phyloP scores from a whole-genome alignment of 2,113 vertebrate species.

The Nibea coibor region DNA sequence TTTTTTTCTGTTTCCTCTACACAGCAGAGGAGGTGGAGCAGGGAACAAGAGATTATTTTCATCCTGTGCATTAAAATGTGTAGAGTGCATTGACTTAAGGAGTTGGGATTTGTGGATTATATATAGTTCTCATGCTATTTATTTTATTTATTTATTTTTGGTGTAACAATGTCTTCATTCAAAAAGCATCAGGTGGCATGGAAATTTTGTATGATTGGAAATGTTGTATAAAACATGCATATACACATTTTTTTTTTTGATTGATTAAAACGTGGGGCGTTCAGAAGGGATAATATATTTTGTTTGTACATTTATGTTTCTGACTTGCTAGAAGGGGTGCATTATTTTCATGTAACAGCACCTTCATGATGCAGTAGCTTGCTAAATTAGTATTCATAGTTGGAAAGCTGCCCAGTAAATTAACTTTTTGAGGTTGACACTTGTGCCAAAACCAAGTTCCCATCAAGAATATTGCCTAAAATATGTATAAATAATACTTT shows the following conservation, averaged over 20 bases:
- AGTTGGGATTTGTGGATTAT: slow-evolving; percentile 12
- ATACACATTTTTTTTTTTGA: background rate
- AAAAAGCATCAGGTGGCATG: background rate
- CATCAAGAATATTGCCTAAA: background rate
- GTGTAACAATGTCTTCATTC: background rate
- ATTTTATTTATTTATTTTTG: background rate
- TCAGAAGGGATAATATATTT: background rate
- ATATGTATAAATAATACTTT: background rate
- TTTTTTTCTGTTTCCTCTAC: background rate
- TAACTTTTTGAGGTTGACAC: background rate
- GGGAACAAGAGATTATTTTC: slow-evolving; percentile 27
- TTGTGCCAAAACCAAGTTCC: background rate
- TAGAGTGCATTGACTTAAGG: slow-evolving; percentile 9
- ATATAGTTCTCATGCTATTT: background rate
- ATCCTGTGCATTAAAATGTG: slow-evolving; percentile 25
- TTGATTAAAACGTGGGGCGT: background rate
- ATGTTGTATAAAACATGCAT: background rate
- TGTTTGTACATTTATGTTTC: background rate
- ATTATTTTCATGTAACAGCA: background rate
- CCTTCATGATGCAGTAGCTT: background rate
- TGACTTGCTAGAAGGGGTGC: background rate
- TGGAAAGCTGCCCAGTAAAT: background rate
- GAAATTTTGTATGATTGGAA: background rate
- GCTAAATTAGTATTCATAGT: background rate
- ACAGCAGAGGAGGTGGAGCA: slow-evolving; percentile 4